Conservation (phyloP, 2,797 vertebrate species). For the Xenops minutus region DNA sequence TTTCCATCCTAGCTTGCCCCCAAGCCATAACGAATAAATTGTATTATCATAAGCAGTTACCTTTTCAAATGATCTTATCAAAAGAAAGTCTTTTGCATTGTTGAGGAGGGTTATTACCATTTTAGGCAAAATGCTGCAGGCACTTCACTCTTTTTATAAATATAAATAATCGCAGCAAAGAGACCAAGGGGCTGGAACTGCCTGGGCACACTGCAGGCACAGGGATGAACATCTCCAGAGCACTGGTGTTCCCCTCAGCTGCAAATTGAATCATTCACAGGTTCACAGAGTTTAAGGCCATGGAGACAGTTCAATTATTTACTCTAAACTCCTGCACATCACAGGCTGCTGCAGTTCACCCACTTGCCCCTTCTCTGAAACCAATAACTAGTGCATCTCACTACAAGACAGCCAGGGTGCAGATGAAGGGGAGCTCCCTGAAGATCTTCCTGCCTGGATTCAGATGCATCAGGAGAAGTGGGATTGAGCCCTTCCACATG, state of each 20-base stretch:
- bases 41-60: slow-evolving; percentile 93
- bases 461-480: rapidly evolving
- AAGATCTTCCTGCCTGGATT: neutral
- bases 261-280: neutral
- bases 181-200: neutral
- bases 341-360: neutral
- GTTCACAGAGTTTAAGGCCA: neutral
- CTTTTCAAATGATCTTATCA: slow-evolving; percentile 87
- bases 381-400: neutral
- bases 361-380: neutral
- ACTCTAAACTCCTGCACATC: neutral
- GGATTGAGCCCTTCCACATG: neutral
- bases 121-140: slow-evolving; percentile 77
- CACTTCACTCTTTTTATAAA: slow-evolving; percentile 23
- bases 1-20: slow-evolving; percentile 89
- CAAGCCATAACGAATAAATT: slow-evolving; percentile 91
- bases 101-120: slow-evolving; percentile 78
- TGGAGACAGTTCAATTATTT: neutral
- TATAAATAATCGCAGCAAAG: slow-evolving; percentile 31
- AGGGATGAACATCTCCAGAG: neutral
- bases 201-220: neutral
- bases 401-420: rapidly evolving
- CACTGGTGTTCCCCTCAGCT: neutral
- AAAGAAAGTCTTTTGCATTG: slow-evolving; percentile 71
- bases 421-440: neutral